These are phyloP conservation scores for Chionoecetes opilio DNA, from an alignment of 1,140 invertebrate species.

Conservation along the genomic window DNA sequence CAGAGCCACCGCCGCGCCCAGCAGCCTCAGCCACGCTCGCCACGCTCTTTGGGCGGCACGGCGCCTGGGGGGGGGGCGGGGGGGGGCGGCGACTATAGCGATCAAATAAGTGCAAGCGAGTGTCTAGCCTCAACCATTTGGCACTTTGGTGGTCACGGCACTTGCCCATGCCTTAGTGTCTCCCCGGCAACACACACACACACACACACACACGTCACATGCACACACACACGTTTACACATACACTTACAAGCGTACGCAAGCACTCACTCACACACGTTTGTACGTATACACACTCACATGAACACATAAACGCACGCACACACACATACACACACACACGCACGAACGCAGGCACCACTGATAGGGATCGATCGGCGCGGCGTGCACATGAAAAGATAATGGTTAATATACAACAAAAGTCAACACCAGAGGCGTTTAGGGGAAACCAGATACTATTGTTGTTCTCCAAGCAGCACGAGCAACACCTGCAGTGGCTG, in stretches of 20 bases:
- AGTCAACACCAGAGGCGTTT: background rate
- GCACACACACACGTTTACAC: background rate
- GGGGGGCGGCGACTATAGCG: background rate
- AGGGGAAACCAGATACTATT: background rate
- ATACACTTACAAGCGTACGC: background rate
- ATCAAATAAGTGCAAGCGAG: slow-evolving; percentile 29
- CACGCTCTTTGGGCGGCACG: background rate
- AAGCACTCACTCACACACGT: background rate
- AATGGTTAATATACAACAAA: background rate
- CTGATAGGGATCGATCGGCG: slow-evolving; percentile 1
- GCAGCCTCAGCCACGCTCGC: slow-evolving; percentile 20
- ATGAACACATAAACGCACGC: background rate
- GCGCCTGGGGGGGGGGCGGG: background rate
- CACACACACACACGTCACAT: background rate
- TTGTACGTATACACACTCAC: background rate
- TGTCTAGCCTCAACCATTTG: background rate
- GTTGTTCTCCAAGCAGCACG: background rate
- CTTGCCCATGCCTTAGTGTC: background rate
- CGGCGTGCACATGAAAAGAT: background rate
- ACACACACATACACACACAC: background rate
- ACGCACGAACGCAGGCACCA: background rate
- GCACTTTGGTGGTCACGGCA: background rate
- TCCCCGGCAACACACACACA: slow-evolving; percentile 14
- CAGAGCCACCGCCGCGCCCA: background rate
- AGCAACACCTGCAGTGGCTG: slow-evolving; percentile 16